Evolutionary conservation across 2,113 vertebrate genomes (phyloP).

Genomic region (Cyprinodon brontotheroides): DNA sequence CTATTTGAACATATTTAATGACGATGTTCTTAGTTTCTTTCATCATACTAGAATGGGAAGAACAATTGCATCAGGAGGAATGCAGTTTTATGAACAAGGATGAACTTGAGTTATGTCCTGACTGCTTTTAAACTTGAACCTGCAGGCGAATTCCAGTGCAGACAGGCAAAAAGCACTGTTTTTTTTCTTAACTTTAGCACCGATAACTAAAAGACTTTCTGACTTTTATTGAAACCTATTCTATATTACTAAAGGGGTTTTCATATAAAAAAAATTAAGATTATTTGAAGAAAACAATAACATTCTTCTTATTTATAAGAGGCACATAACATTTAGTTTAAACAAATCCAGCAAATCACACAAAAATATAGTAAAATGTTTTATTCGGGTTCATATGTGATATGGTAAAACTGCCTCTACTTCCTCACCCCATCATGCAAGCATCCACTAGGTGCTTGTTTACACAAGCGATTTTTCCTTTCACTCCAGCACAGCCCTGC

Average conservation of each 20-base stretch:
- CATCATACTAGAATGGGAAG: background rate
- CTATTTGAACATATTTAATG: background rate
- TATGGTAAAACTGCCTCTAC: slow-evolving; percentile 12
- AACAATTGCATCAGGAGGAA: background rate
- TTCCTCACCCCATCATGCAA: slow-evolving; percentile 11
- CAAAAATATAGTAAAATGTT: background rate
- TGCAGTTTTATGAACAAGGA: background rate
- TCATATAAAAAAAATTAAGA: background rate
- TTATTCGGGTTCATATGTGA: background rate
- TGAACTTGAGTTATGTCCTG: background rate
- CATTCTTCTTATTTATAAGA: background rate
- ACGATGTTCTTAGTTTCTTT: slow-evolving; percentile 1
- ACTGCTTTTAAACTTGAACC: slow-evolving; percentile 8
- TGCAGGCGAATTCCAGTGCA: slow-evolving; percentile 13
- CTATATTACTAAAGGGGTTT: background rate
- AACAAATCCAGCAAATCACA: background rate
- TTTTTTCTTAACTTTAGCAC: slow-evolving; percentile 5
- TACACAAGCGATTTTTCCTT: slow-evolving; percentile 21
- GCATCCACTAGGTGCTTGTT: slow-evolving; percentile 30
- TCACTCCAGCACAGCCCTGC: slow-evolving; percentile 34
- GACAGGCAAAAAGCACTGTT: slow-evolving; percentile 2
- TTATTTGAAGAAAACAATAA: background rate
- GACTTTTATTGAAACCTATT: background rate
- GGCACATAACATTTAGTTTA: background rate
- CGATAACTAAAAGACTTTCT: background rate